These are phyloP conservation scores for Drosophila bipectinata DNA, from an alignment of 1,140 invertebrate species.

Conservation along the genomic window DNA sequence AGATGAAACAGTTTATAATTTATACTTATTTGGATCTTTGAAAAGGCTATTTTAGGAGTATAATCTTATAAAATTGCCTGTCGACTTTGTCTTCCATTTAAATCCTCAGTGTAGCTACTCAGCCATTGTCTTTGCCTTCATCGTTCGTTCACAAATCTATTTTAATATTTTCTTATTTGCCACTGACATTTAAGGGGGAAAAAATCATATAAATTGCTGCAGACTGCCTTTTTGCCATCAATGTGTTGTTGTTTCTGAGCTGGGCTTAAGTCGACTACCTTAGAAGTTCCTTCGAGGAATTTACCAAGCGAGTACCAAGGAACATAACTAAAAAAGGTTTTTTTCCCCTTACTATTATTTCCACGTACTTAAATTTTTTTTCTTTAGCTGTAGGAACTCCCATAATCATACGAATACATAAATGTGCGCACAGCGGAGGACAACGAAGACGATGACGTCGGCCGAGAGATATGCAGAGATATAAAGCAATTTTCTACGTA, in stretches of 20 bases:
- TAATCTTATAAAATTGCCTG: too few species aligned
- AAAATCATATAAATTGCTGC: conserved; percentile 79
- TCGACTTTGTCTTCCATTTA: too few species aligned
- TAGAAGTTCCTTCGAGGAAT: conserved; percentile 25
- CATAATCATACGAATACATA: conserved; percentile 37
- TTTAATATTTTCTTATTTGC: conserved; percentile 83
- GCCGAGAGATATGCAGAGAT: conserved; percentile 77
- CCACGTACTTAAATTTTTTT: conserved; percentile 78
- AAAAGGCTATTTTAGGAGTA: too few species aligned
- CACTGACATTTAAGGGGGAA: conserved; percentile 75
- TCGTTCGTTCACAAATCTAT: conserved; percentile 79
- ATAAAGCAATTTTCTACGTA: conserved; percentile 83
- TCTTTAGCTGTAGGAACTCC: conserved; percentile 30
- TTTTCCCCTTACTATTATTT: conserved; percentile 69
- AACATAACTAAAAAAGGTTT: conserved; percentile 62
- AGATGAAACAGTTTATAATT: too few species aligned
- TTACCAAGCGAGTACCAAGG: conserved; percentile 16
- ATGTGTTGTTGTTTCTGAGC: conserved; percentile 3
- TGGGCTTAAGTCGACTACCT: conserved; percentile 22
- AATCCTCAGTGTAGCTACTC: conserved; percentile 40
- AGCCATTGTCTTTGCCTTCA: conserved; percentile 61
- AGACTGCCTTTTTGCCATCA: conserved; percentile 70
- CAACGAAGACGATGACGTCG: conserved; percentile 55
- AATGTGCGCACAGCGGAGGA: conserved; percentile 21
- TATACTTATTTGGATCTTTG: too few species aligned